Evolutionary conservation across 2,888 invertebrate species (phyloP).

Genomic region (Pecten maximus): DNA sequence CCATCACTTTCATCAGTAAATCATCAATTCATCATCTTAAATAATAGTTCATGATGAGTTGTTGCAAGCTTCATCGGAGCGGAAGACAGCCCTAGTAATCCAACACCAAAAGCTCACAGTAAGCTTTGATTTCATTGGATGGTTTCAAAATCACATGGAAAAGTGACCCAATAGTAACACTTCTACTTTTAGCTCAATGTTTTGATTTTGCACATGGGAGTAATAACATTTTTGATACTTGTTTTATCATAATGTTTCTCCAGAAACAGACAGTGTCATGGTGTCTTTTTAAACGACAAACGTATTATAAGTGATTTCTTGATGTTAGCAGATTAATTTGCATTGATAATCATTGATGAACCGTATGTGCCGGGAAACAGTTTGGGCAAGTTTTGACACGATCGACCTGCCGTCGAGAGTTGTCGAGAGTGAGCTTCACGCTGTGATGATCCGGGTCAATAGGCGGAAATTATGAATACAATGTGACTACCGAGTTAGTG

Average conservation of each 20-base stretch:
- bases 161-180: conserved; percentile 56
- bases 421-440: background rate
- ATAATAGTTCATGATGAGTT: conserved; percentile 8
- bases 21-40: background rate
- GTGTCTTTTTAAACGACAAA: background rate
- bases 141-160: conserved; percentile 25
- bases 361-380: background rate
- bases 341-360: background rate
- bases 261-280: background rate
- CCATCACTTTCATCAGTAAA: background rate
- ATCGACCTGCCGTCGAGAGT: too few species aligned
- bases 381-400: conserved; percentile 1
- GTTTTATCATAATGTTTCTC: background rate
- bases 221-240: background rate
- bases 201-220: conserved; percentile 58
- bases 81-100: conserved; percentile 35
- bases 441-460: background rate
- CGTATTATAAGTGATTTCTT: background rate
- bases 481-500: background rate
- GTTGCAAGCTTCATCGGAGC: conserved; percentile 42
- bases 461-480: background rate
- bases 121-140: conserved; percentile 58
- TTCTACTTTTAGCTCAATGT: conserved; percentile 53
- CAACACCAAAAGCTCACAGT: conserved; percentile 45
- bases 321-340: background rate